A percentile compares a stretch with the other conserved stretches of the same genome.
Conservation (phyloP, 2,797 vertebrate species). For the Natrix natrix region DNA sequence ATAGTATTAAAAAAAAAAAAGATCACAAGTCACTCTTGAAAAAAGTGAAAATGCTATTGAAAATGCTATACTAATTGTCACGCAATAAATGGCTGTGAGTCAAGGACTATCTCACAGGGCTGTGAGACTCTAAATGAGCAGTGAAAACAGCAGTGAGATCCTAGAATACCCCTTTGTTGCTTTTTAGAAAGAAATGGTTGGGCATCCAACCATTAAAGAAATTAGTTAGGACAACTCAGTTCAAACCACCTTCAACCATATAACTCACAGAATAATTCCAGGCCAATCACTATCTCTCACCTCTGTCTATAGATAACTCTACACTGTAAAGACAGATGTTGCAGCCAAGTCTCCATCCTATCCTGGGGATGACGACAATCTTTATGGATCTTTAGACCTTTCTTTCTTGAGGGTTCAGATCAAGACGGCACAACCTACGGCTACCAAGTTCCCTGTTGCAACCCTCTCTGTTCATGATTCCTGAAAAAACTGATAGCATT, state of each 20-base stretch:
- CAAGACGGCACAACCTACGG: background rate
- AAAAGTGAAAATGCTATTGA: too few relatives aligned
- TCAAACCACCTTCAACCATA: background rate
- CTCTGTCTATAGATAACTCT: background rate
- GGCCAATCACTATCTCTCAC: background rate
- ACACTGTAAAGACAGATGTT: too few relatives aligned
- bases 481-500: background rate
- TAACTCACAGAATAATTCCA: background rate
- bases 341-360: background rate
- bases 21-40: background rate
- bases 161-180: background rate
- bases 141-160: background rate
- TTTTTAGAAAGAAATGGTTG: background rate
- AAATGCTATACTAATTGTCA: background rate
- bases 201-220: background rate
- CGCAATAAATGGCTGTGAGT: background rate
- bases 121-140: background rate
- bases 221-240: background rate
- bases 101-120: background rate
- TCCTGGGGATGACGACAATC: background rate
- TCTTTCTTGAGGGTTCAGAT: background rate
- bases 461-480: background rate
- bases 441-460: background rate
- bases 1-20: background rate
- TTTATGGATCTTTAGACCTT: background rate